Percentiles rank a stretch among this genome's conserved stretches.
Evolutionary conservation across 2,888 invertebrate species (phyloP).

Genomic region (Heliothis peltigera): DNA sequence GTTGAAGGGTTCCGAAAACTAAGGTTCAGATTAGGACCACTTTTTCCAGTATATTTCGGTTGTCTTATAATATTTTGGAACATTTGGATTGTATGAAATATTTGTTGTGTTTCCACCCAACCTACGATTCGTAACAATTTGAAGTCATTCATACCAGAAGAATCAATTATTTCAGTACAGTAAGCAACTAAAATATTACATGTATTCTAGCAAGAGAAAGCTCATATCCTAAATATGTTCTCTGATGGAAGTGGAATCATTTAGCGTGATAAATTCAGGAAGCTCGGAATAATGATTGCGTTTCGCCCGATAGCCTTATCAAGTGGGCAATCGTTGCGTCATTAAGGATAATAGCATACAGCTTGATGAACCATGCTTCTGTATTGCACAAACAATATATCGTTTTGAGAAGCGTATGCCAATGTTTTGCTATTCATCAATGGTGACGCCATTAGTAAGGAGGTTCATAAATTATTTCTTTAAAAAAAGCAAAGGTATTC

Average conservation of each 20-base stretch:
- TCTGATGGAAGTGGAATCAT: constrained; percentile 32
- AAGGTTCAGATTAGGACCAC: no score
- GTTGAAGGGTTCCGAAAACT: no score
- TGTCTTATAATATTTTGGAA: no score
- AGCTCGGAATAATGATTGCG: constrained; percentile 49
- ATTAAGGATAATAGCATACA: constrained; percentile 51
- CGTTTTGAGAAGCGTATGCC: neutral
- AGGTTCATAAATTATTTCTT: no score
- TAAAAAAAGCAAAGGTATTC: neutral
- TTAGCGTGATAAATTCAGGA: constrained; percentile 48
- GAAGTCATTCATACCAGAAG: no score
- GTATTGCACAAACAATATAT: constrained; percentile 3
- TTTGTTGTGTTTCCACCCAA: no score
- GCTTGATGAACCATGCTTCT: constrained; percentile 14
- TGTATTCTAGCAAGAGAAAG: neutral
- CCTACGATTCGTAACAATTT: no score
- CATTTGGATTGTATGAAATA: no score
- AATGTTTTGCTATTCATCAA: neutral
- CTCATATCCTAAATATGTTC: constrained; percentile 12
- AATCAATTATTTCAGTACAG: no score
- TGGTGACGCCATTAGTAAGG: no score
- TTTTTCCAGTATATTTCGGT: no score
- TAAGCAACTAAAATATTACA: neutral
- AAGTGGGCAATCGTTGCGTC: constrained; percentile 37
- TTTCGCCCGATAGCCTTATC: constrained; percentile 55